Evolutionary conservation across 1,140 invertebrate species (phyloP), one percentile per base, ranked within the genome.

Genomic region (Drosophila elegans): DNA sequence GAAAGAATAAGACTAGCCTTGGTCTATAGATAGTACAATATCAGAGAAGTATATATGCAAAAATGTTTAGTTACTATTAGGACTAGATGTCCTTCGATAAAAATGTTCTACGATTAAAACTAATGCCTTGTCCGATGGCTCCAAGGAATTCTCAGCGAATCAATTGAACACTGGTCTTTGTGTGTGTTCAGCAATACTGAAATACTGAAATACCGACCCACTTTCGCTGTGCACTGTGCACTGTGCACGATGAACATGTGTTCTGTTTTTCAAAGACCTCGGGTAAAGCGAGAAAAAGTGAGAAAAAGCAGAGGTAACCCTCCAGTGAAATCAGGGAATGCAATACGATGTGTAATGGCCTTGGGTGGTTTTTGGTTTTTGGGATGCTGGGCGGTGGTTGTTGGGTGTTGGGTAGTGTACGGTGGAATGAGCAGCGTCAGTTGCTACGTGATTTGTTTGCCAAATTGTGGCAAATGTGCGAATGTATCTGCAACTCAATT

Each of bases 381-480:
- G 5, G 45, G 21, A 46, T 46, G 11, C 1, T 11, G 7, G 21
- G 16, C 49, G 29, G 32, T n/a, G 48, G 51, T 0, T 21, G 16
- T 0, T 21, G 16, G 16, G 16, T 21, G 16, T 21, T n/a, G n/a
- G n/a, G 16, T 21, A 1, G 16, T 21, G 16, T 21, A 32, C 39
- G 29, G 21, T 13, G 49, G 51, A 39, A 54, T 51, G 44, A 25
- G 66, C 52, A 69, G 42, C 72, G 63, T 64, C 78, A 76, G 63
- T 72, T 67, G 34, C 74, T 86, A 86, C 82, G 82, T 86, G 82
- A 86, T 86, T 86, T 86, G 82, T 82, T 88, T 88, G 78, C 82
- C 83, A 82, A 86, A 88, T 86, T 88, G 83, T 72, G 82, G 82
- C 83, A 82, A 88, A 82, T 86, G 36, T 53, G 36, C 36, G 62